Conservation (phyloP, 2,888 invertebrate genomes). For the Cryptosula pallasiana region DNA sequence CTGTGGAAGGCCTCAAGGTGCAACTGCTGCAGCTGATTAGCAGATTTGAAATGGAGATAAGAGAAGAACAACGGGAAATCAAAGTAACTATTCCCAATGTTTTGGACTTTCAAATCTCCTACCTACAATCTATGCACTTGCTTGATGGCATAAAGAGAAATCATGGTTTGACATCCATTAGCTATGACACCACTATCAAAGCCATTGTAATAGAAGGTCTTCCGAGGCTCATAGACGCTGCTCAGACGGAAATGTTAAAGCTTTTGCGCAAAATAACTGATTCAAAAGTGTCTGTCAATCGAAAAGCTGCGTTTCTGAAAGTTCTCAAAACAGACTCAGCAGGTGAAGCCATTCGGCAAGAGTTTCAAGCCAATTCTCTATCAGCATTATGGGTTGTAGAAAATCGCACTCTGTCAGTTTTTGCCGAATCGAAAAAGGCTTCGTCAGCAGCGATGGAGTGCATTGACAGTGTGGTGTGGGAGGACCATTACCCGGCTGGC, state of each 20-base stretch:
- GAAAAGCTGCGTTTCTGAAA: neutral
- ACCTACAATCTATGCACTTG: neutral
- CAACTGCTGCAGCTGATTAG: neutral
- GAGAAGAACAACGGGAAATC: neutral
- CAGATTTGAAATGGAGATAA: neutral
- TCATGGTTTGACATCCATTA: neutral
- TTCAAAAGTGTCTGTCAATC: neutral
- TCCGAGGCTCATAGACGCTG: neutral
- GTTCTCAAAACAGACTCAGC: neutral
- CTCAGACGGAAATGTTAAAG: neutral
- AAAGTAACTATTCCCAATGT: neutral
- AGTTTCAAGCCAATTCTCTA: neutral
- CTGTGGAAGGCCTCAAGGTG: neutral
- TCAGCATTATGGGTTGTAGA: slow-evolving; percentile 5
- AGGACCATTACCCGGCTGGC: neutral
- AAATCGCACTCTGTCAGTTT: neutral
- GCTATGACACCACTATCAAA: neutral
- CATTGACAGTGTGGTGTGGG: neutral
- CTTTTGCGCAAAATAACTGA: neutral
- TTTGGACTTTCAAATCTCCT: neutral
- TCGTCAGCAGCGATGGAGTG: neutral
- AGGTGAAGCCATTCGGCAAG: neutral
- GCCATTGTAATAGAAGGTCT: neutral
- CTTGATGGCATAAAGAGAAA: neutral
- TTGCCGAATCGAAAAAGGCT: neutral